Evolutionary conservation across 2,797 vertebrate genomes (phyloP).

Genomic region (Remorina albescens): DNA sequence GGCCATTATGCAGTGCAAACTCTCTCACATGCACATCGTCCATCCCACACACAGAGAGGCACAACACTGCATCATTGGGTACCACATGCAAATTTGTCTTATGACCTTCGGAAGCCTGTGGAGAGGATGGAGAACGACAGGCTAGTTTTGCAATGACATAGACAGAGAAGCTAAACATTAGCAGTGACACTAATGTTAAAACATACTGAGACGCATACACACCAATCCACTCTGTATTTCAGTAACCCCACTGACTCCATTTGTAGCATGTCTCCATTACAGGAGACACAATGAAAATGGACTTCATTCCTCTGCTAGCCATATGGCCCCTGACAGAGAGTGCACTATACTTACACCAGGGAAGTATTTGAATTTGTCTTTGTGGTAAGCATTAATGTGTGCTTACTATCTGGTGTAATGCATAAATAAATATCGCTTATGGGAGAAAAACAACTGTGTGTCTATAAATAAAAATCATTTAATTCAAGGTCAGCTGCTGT

Average conservation of each 20-base stretch:
- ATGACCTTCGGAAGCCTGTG: slow-evolving; percentile 68
- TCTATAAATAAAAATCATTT: slow-evolving; percentile 13
- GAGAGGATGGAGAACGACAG: slow-evolving; percentile 58
- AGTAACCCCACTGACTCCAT: slow-evolving; percentile 69
- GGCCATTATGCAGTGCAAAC: slow-evolving; percentile 64
- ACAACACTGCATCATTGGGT: slow-evolving; percentile 60
- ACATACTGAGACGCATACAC: slow-evolving; percentile 33
- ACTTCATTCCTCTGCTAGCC: slow-evolving; percentile 61
- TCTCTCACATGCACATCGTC: slow-evolving; percentile 35
- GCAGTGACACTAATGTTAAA: slow-evolving; percentile 43
- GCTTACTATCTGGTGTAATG: slow-evolving; percentile 20
- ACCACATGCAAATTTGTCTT: slow-evolving; percentile 67
- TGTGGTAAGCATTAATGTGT: slow-evolving; percentile 49
- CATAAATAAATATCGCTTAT: slow-evolving; percentile 13
- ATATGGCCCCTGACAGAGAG: slow-evolving; percentile 46
- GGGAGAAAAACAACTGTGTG: slow-evolving; percentile 13
- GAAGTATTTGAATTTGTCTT: slow-evolving; percentile 48
- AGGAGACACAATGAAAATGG: slow-evolving; percentile 62
- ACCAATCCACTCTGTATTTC: slow-evolving; percentile 35
- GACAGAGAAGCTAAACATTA: slow-evolving; percentile 65
- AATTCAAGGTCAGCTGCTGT: slow-evolving; percentile 30
- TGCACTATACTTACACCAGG: slow-evolving; percentile 53
- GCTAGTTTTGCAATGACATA: slow-evolving; percentile 41
- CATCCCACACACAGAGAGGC: slow-evolving; percentile 61
- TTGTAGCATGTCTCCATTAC: slow-evolving; percentile 70